Evolutionary conservation across 2,888 invertebrate genomes (phyloP), one percentile per base, ranked within the genome.

Genomic region (Tetanocera ferruginea): DNA sequence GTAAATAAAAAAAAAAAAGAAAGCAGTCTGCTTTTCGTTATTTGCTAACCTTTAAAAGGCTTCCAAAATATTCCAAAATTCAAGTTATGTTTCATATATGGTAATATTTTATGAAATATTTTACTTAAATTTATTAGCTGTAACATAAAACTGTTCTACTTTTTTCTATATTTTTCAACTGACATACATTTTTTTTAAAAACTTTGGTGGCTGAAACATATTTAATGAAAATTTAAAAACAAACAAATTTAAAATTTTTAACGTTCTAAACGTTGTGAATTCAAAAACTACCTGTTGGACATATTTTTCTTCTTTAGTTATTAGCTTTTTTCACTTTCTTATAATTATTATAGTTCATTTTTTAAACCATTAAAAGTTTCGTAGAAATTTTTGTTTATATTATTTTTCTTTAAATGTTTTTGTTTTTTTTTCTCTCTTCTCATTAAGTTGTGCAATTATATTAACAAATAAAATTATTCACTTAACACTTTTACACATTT

Each of bases 31-130:
- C 60, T 8, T 62, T 62, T 28, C 19, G 5, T 64, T 34, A 6
- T n/a, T 31, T 51, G 23, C 2, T 43, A 62, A 62, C 73, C 73
- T 73, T 73, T 28, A 62, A 76, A 79, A 81, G 83, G 83, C 82
- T 83, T 82, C 82, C 83, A 82, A 77, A 81, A 81, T 83, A 84
- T 84, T 84, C 84, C 84, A 84, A 84, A 84, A 83, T 79, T 73
- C 67, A 76, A 76, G 52, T 49, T 77, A 80, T 81, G 70, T 80
- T 74, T 77, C 70, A 79, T 70, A 80, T 67, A 73, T 77, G 76
- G 67, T 81, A 70, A 76, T 77, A 79, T 76, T 80, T 60, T 76
- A 76, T 78, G 77, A 73, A 66, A 78, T 80, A 80, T 76, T 78
- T 80, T 79, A 70, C 78, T 71, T 76, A 76, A 77, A 72, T 76